Percentiles rank a stretch among this genome's conserved stretches.
Conservation (phyloP, 2,113 vertebrate genomes). For the Anas platyrhynchos region DNA sequence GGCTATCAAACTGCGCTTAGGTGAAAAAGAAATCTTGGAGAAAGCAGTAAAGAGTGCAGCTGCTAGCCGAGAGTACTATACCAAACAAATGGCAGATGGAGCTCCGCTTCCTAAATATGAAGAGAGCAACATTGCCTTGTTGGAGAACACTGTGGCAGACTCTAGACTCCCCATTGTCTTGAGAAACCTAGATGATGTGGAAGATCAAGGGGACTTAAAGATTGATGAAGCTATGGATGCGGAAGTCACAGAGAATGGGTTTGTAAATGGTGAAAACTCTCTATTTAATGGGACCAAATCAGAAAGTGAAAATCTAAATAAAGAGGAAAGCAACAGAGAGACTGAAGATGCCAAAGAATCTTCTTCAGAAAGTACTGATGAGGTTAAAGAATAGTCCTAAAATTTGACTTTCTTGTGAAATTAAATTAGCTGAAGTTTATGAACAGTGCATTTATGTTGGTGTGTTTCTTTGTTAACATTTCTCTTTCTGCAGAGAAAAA, state of each 20-base stretch:
- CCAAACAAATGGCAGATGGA: constrained; percentile 82
- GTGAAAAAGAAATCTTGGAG: constrained; percentile 95
- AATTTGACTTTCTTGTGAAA: constrained; percentile 75
- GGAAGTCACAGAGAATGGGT: constrained; percentile 75
- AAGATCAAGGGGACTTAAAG: constrained; percentile 74
- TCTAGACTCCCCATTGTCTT: constrained; percentile 89
- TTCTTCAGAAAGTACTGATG: constrained; percentile 72
- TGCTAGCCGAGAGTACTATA: constrained; percentile 82
- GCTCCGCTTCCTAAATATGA: constrained; percentile 84
- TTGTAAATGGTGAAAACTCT: constrained; percentile 83
- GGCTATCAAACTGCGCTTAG: constrained; percentile 90
- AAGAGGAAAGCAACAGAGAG: constrained; percentile 72
- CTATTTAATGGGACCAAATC: constrained; percentile 77
- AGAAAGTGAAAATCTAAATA: constrained; percentile 57
- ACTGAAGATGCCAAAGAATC: constrained; percentile 83
- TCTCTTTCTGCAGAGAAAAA: constrained; percentile 79
- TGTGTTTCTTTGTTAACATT: constrained; percentile 76
- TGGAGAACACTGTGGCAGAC: constrained; percentile 85
- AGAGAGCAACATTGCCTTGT: constrained; percentile 86
- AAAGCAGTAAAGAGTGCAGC: constrained; percentile 83
- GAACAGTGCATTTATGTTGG: constrained; percentile 71
- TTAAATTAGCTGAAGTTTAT: constrained; percentile 70
- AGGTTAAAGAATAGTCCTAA: constrained; percentile 70
- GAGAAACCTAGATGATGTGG: constrained; percentile 83
- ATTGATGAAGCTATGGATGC: constrained; percentile 72